phyloP scores from a whole-genome alignment of 2,888 invertebrate genomes.

The Seira ritae region DNA sequence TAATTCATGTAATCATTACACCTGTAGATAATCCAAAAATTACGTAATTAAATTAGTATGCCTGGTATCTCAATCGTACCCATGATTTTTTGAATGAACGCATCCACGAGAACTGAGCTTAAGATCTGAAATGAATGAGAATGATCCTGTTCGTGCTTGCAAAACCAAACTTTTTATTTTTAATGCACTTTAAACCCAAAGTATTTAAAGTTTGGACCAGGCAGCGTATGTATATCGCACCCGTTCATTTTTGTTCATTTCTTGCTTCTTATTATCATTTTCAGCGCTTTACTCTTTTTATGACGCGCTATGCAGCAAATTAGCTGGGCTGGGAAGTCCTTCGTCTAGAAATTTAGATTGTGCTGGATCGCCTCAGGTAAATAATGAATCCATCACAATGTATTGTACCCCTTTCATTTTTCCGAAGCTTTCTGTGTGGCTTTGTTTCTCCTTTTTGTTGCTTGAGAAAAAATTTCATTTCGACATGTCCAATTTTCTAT shows the following conservation, averaged over 20 bases:
- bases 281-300: constrained; percentile 66
- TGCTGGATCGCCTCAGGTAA: constrained; percentile 58
- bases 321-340: constrained; percentile 62
- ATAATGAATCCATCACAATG: background rate
- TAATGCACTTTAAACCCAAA: no score
- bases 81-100: background rate
- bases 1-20: background rate
- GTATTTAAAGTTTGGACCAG: no score
- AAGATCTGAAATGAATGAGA: no score
- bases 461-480: background rate
- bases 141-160: no score
- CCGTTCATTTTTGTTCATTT: background rate
- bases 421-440: background rate
- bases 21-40: no score
- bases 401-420: no score
- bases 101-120: no score
- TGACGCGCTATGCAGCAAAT: constrained; percentile 60
- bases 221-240: background rate
- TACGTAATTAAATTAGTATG: no score
- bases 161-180: no score
- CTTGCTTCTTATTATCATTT: constrained; percentile 46
- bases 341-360: constrained; percentile 50
- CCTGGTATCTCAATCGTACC: background rate
- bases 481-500: no score
- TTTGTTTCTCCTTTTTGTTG: background rate